A percentile compares a stretch with the other conserved stretches of the same genome.
These are phyloP conservation scores for Drosophila demipolita DNA, from an alignment of 2,888 invertebrate genomes.

Conservation along the genomic window DNA sequence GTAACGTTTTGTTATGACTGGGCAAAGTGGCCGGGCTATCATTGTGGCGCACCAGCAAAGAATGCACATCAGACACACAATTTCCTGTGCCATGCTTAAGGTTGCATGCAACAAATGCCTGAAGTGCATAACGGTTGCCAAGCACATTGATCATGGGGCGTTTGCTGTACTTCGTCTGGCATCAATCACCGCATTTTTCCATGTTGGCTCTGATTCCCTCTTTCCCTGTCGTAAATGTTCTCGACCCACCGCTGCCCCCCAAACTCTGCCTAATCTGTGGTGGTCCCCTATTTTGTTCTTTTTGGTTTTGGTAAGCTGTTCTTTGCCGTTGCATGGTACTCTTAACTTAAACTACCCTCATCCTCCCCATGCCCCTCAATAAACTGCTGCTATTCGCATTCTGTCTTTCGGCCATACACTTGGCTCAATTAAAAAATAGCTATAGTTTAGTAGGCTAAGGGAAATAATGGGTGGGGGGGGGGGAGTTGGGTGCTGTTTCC, in stretches of 20 bases:
- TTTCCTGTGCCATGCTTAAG: constrained; percentile 49
- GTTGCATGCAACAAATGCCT: constrained; percentile 76
- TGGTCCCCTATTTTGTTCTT: constrained; percentile 25
- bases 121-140: constrained; percentile 71
- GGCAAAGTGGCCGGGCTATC: constrained; percentile 52
- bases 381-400: background rate
- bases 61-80: constrained; percentile 70
- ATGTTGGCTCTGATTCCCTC: constrained; percentile 39
- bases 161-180: constrained; percentile 47
- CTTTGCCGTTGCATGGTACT: constrained; percentile 44
- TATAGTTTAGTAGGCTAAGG: constrained; percentile 8
- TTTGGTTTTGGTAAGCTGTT: constrained; percentile 58
- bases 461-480: too few species aligned
- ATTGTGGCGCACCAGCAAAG: constrained; percentile 34
- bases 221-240: background rate
- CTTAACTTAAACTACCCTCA: constrained; percentile 6
- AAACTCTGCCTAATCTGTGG: constrained; percentile 55
- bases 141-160: constrained; percentile 25
- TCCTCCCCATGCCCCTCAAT: background rate
- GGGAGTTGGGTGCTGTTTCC: constrained; percentile 37
- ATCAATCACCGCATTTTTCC: constrained; percentile 76
- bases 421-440: constrained; percentile 75
- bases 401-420: constrained; percentile 25
- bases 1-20: constrained; percentile 41
- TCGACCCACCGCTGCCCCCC: background rate